A percentile compares a stretch with the other conserved stretches of the same genome.
phyloP scores from a whole-genome alignment of 2,113 vertebrate genomes.

The Myrmecobius fasciatus region DNA sequence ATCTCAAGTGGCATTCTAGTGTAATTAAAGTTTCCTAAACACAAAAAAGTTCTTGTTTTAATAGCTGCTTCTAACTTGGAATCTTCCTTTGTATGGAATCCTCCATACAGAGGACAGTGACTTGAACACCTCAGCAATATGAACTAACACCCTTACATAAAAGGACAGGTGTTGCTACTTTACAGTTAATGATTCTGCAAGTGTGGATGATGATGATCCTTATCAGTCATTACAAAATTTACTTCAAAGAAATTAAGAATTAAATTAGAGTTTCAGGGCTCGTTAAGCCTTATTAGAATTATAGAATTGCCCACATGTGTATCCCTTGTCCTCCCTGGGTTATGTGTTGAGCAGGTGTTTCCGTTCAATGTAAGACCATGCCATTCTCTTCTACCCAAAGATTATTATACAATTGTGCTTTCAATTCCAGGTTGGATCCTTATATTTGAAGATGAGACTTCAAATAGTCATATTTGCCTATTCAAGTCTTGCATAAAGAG shows the following conservation, averaged over 20 bases:
- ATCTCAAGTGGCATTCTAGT: not conserved
- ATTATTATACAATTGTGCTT: conserved; percentile 68
- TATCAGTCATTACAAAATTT: conserved; percentile 79
- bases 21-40: not conserved
- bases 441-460: conserved; percentile 72
- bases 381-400: conserved; percentile 62
- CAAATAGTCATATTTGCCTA: conserved; percentile 69
- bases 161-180: conserved; percentile 78
- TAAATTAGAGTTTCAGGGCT: conserved; percentile 79
- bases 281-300: conserved; percentile 77
- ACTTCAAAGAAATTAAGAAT: conserved; percentile 78
- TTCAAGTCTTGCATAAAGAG: conserved; percentile 65
- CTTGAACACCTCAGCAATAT: conserved; percentile 31
- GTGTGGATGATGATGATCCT: conserved; percentile 66
- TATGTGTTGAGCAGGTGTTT: conserved; percentile 73
- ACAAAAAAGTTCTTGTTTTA: not conserved
- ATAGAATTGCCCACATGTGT: conserved; percentile 71
- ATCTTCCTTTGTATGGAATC: conserved; percentile 41
- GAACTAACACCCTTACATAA: conserved; percentile 53
- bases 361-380: conserved; percentile 59
- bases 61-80: conserved; percentile 48
- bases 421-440: conserved; percentile 72
- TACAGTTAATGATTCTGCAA: conserved; percentile 70
- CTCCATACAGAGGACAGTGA: conserved; percentile 20
- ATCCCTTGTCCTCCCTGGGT: conserved; percentile 62